Percentiles rank a stretch among this genome's conserved stretches.
phyloP scores from a whole-genome alignment of 2,888 invertebrate genomes.

The Protula sp. region DNA sequence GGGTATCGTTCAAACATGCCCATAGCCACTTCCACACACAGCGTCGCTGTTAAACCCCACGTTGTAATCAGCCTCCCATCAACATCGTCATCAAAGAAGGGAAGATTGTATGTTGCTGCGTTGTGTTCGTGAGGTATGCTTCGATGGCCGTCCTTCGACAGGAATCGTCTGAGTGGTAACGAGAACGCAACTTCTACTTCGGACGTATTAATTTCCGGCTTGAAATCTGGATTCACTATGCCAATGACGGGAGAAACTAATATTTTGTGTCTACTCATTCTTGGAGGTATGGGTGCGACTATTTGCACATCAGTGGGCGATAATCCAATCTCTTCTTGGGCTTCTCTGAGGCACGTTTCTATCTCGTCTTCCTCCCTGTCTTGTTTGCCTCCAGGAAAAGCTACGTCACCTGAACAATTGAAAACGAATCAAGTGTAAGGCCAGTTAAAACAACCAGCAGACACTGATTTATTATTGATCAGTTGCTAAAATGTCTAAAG shows the following conservation, averaged over 20 bases:
- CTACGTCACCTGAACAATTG: constrained; percentile 38
- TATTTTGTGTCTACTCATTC: constrained; percentile 29
- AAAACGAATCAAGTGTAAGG: no score
- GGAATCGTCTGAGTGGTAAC: constrained; percentile 38
- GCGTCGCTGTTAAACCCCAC: constrained; percentile 37
- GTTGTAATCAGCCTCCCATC: constrained; percentile 26
- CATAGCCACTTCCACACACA: constrained; percentile 31
- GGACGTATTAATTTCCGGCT: constrained; percentile 31
- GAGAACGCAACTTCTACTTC: constrained; percentile 42
- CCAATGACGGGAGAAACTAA: constrained; percentile 42
- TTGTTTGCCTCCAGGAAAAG: constrained; percentile 47
- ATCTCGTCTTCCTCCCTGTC: constrained; percentile 43
- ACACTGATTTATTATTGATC: no score
- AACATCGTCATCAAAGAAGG: constrained; percentile 30
- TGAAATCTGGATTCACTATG: constrained; percentile 32
- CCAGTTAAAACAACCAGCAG: no score
- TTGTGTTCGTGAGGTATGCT: not conserved
- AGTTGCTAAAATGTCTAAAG: no score
- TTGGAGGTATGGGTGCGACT: constrained; percentile 30
- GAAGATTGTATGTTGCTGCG: constrained; percentile 10
- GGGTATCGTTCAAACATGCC: constrained; percentile 12
- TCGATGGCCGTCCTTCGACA: constrained; percentile 14
- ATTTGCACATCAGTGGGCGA: constrained; percentile 31
- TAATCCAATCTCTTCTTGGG: constrained; percentile 49
- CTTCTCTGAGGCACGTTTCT: constrained; percentile 44